phyloP scores from a whole-genome alignment of 2,888 invertebrate genomes.

The Mycalesis mineus region DNA sequence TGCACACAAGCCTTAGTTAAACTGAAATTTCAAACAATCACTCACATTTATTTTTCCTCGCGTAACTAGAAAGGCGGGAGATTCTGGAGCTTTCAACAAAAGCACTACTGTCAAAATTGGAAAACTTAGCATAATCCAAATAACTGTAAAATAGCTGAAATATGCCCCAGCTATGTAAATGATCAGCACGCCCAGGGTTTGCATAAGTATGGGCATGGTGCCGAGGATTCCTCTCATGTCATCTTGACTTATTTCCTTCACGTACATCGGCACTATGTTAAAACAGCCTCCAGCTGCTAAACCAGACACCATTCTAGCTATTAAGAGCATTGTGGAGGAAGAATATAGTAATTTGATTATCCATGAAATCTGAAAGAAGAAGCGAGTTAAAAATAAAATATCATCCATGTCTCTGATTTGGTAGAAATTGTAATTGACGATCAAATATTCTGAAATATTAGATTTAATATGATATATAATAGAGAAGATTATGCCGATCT shows the following conservation, averaged over 20 bases:
- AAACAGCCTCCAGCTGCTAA: constrained; percentile 54
- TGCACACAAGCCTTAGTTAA: no score
- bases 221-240: constrained; percentile 52
- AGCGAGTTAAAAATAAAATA: no score
- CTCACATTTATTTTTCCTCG: constrained; percentile 50
- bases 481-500: no score
- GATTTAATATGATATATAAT: no score
- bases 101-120: constrained; percentile 42
- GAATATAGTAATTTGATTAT: constrained; percentile 46
- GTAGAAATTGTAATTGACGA: no score
- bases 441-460: no score
- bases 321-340: constrained; percentile 41
- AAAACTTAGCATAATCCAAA: constrained; percentile 44
- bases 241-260: constrained; percentile 58
- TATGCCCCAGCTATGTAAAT: constrained; percentile 57
- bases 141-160: constrained; percentile 45
- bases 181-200: constrained; percentile 48
- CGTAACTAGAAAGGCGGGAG: constrained; percentile 60
- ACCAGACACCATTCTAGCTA: constrained; percentile 50
- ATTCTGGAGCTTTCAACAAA: constrained; percentile 57
- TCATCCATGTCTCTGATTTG: no score
- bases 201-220: constrained; percentile 44
- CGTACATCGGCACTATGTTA: constrained; percentile 52
- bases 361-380: constrained; percentile 49
- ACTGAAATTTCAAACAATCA: no score